These are phyloP conservation scores for Bos indicus DNA, from an alignment of 2,113 vertebrate genomes.

Conservation along the genomic window DNA sequence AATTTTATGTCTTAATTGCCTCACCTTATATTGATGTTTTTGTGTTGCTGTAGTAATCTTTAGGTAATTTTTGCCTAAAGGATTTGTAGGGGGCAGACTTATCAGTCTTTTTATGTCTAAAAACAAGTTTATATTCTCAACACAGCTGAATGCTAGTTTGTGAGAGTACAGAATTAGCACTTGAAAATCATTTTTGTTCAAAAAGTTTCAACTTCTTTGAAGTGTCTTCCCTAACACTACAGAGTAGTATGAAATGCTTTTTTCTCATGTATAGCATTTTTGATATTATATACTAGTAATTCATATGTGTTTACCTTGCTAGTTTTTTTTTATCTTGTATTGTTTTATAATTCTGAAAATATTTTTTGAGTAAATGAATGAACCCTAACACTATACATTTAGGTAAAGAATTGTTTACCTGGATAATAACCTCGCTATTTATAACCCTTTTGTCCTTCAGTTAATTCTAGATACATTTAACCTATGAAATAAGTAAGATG, in stretches of 20 bases:
- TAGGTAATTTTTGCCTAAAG: background rate
- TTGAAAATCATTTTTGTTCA: constrained; percentile 12
- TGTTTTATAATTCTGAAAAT: background rate
- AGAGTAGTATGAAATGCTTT: background rate
- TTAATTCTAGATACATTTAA: background rate
- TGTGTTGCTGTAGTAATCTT: background rate
- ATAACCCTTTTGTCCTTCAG: background rate
- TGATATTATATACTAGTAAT: background rate
- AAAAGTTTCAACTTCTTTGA: background rate
- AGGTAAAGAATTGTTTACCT: background rate
- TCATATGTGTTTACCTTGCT: background rate
- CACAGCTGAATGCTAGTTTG: background rate
- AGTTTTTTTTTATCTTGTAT: background rate
- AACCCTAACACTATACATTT: background rate
- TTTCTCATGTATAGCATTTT: background rate
- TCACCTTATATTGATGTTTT: background rate
- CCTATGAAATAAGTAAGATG: background rate
- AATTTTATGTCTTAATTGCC: background rate
- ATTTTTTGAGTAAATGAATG: background rate
- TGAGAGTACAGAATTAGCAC: background rate
- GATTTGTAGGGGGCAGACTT: background rate
- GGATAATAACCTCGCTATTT: background rate
- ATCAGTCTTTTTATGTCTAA: background rate
- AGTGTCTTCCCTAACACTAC: background rate
- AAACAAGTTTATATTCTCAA: constrained; percentile 22